Conservation (phyloP, 2,113 vertebrate genomes). For the Sus scrofa region T2T-Sscrofa CM000821.6:58198501-58199000, state of each 20-base stretch:
- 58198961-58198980: neutral
- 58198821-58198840: neutral
- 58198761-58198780: neutral
- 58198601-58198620: too few relatives aligned
- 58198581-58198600: too few relatives aligned
- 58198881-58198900: neutral
- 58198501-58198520: too few relatives aligned
- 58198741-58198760: neutral
- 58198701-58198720: too few relatives aligned
- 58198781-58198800: neutral
- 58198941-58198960: neutral
- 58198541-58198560: too few relatives aligned
- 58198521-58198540: too few relatives aligned
- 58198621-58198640: too few relatives aligned
- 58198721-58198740: too few relatives aligned
- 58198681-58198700: too few relatives aligned
- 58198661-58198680: too few relatives aligned
- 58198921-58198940: neutral
- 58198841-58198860: neutral
- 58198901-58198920: neutral
- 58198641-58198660: too few relatives aligned
- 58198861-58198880: neutral
- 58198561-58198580: too few relatives aligned
- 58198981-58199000: neutral
- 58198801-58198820: neutral